These are phyloP conservation scores for Jacana jacana DNA, from an alignment of 2,113 vertebrate genomes.

Conservation along the genomic window DNA sequence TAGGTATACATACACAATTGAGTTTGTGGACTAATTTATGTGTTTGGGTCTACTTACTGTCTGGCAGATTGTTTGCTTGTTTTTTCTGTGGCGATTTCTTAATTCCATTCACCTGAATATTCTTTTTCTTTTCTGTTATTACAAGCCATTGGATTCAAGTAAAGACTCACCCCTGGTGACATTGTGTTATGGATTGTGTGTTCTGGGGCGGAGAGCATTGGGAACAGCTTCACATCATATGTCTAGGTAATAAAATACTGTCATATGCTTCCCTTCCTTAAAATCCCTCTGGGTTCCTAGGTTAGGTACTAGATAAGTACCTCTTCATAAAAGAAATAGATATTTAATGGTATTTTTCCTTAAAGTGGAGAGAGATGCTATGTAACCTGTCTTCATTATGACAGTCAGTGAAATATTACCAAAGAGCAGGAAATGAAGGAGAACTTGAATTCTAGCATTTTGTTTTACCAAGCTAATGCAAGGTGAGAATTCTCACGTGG, in stretches of 20 bases:
- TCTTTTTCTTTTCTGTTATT: background rate
- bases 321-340: background rate
- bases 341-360: background rate
- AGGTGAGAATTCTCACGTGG: background rate
- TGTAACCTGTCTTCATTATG: background rate
- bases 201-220: constrained; percentile 93
- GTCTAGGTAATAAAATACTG: constrained; percentile 85
- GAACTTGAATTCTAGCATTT: background rate
- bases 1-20: background rate
- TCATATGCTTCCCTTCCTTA: background rate
- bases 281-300: background rate
- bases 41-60: background rate
- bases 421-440: background rate
- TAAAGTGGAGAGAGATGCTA: background rate
- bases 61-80: background rate
- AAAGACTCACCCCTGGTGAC: constrained; percentile 92
- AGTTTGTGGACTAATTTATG: background rate
- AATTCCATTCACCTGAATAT: background rate
- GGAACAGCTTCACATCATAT: constrained; percentile 98
- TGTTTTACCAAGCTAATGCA: background rate
- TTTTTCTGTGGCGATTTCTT: background rate
- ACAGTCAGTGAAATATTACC: background rate
- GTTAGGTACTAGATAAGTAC: background rate
- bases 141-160: constrained; percentile 89
- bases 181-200: constrained; percentile 94